Percentiles rank a stretch among this genome's conserved stretches.
These are phyloP conservation scores for Xanthia icteritia DNA, from an alignment of 2,888 invertebrate species.

Conservation along the genomic window DNA sequence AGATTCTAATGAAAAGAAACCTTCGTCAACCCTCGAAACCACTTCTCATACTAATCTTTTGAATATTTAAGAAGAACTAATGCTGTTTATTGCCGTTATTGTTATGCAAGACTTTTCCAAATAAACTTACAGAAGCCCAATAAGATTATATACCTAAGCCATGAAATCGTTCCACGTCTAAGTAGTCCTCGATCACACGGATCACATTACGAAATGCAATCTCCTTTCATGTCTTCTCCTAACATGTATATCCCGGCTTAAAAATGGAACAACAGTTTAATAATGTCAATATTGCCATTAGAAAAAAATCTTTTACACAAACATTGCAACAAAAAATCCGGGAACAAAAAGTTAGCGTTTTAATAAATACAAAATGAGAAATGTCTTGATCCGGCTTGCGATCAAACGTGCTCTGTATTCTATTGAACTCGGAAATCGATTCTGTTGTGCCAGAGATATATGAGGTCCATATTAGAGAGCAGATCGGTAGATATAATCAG, in stretches of 20 bases:
- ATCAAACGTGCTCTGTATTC: constrained; percentile 51
- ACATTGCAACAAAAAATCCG: neutral
- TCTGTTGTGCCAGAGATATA: constrained; percentile 23
- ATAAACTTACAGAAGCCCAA: too few species aligned
- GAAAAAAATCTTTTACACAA: neutral
- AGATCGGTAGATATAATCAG: constrained; percentile 45
- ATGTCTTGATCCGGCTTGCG: neutral
- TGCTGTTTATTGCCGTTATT: neutral
- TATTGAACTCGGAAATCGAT: constrained; percentile 37
- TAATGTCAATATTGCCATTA: neutral
- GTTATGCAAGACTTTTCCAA: too few species aligned
- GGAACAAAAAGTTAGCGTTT: neutral
- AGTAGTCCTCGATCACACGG: neutral
- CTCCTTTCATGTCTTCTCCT: neutral
- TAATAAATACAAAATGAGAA: constrained; percentile 36
- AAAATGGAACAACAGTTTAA: neutral
- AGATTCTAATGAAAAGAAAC: constrained; percentile 23
- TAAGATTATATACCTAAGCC: neutral
- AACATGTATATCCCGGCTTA: neutral
- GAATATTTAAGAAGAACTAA: constrained; percentile 1
- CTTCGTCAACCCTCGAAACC: constrained; percentile 20
- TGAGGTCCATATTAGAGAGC: constrained; percentile 21
- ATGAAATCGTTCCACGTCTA: neutral
- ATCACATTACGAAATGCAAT: neutral
- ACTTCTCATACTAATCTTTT: constrained; percentile 14